Conservation (phyloP, 2,113 vertebrate species). For the Ardeotis arabs region DNA sequence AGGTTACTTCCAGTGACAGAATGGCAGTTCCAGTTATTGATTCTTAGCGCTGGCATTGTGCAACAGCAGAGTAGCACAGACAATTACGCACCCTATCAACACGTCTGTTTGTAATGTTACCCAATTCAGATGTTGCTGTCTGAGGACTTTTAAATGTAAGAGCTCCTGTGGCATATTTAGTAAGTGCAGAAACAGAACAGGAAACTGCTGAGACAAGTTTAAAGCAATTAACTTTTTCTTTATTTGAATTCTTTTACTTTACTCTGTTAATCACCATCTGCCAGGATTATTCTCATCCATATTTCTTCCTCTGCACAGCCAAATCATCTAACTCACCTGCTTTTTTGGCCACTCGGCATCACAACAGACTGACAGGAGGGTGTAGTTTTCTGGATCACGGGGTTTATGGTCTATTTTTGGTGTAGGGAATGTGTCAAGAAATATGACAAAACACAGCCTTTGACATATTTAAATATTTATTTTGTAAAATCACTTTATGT, state of each 20-base stretch:
- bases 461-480: constrained; percentile 54
- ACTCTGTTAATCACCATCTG: not conserved
- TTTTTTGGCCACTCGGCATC: not conserved
- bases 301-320: not conserved
- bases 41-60: not conserved
- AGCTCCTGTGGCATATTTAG: not conserved
- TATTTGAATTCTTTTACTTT: not conserved
- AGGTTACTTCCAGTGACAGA: not conserved
- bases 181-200: not conserved
- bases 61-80: not conserved
- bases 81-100: rapidly evolving
- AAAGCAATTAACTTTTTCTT: not conserved
- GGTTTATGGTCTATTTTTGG: not conserved
- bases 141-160: not conserved
- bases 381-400: not conserved
- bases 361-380: not conserved
- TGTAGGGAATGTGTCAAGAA: not conserved
- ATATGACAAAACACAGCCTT: not conserved
- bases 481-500: constrained; percentile 18
- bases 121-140: not conserved
- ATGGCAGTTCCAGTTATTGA: rapidly evolving
- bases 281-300: not conserved
- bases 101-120: too few relatives aligned
- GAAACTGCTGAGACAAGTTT: not conserved
- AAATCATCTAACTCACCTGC: too few relatives aligned